These are phyloP conservation scores for Poecilobothrus nobilitatus DNA, from an alignment of 2,888 invertebrate genomes.

Conservation along the genomic window DNA sequence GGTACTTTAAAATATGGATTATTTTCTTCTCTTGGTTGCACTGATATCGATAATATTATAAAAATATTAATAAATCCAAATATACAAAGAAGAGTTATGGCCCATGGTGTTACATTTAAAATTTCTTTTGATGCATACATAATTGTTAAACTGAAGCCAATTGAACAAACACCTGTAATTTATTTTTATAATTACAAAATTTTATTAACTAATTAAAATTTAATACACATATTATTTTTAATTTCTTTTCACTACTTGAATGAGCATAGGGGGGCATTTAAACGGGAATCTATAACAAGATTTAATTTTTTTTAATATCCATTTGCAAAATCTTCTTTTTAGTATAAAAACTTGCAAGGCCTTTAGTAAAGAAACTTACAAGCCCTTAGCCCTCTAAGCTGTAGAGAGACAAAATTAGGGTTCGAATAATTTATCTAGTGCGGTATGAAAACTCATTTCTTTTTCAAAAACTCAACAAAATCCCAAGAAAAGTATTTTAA, in stretches of 20 bases:
- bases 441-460: too few species aligned
- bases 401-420: too few species aligned
- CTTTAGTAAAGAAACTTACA: too few species aligned
- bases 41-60: slow-evolving; percentile 32
- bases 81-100: slow-evolving; percentile 27
- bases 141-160: slow-evolving; percentile 34
- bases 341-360: too few species aligned
- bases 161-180: slow-evolving; percentile 32
- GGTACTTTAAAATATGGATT: slow-evolving; percentile 58
- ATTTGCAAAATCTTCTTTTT: too few species aligned
- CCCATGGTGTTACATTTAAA: slow-evolving; percentile 31
- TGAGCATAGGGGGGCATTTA: background rate
- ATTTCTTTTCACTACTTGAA: background rate
- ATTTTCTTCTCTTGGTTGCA: slow-evolving; percentile 36
- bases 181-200: background rate
- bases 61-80: slow-evolving; percentile 29
- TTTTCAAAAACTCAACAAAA: too few species aligned
- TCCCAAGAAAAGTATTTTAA: too few species aligned
- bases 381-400: too few species aligned
- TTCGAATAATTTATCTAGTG: too few species aligned
- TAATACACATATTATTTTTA: too few species aligned
- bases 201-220: background rate
- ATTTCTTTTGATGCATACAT: slow-evolving; percentile 33
- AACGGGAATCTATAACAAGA: too few species aligned
- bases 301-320: too few species aligned